Evolutionary conservation across 2,797 vertebrate species (phyloP), one percentile per base, ranked within the genome.

Genomic region (Lithobates sylvaticus): DNA sequence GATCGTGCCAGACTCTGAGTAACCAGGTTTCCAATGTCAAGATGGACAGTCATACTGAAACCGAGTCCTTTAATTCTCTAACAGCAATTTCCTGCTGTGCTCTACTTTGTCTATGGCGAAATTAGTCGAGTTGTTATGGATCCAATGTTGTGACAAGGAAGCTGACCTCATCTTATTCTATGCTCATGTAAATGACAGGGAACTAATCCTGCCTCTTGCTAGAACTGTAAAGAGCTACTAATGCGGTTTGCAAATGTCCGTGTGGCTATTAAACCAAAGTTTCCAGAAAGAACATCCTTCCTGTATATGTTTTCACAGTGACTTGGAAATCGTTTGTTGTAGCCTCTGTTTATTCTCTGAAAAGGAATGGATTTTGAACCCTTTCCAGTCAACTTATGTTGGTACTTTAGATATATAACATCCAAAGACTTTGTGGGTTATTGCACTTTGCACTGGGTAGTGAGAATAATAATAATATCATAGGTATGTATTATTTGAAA

Each of bases 201-300:
- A 78, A 71, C 29, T 54, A 71, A 71, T 68, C 27, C 65, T 79
- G 26, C 27, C 64, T 10, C 67, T 78, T 78, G 64, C 29, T 44
- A 79, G 69, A 81, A 39, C 79, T 58, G 50, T 81, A 73, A 81
- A 73, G 23, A 54, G 4, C 26, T n/a, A 69, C 54, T 81, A 81
- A 81, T 81, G 79, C 26, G 58, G 69, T 73, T 73, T 81, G 34
- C 79, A 81, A 81, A 81, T 81, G 68, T 72, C 32, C 34, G 50
- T 39, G 68, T 9, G 32, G 44, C 34, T 70, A 72, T 81, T 72
- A 81, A 81, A 81, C 21, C 36, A 61, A 64, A 69, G 71, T 81
- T 73, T 81, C 69, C 69, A 42, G 32, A 81, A 81, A 61, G 47
- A 10, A 23, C 69, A 73, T 81, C 79, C 79, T 81, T 81, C 79